Percentiles rank a stretch among this genome's conserved stretches.
These are phyloP conservation scores for Sialia sialis DNA, from an alignment of 2,113 vertebrate genomes.

Conservation along the genomic window DNA sequence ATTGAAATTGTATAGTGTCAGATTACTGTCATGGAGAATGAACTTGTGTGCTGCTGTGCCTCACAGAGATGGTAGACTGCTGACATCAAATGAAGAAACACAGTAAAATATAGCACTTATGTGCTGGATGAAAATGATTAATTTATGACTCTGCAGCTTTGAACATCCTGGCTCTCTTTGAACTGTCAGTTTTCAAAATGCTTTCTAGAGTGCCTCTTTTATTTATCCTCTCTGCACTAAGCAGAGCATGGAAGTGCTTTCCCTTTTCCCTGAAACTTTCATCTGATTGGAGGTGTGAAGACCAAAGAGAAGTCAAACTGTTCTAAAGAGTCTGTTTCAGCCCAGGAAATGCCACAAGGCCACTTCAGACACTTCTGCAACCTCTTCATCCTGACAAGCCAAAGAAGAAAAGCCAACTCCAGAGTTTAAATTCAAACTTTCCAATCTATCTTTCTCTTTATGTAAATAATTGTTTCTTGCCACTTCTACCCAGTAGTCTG, in stretches of 20 bases:
- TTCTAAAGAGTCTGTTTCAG: background rate
- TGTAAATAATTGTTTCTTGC: background rate
- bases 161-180: background rate
- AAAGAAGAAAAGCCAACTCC: background rate
- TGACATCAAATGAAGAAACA: background rate
- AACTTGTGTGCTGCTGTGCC: background rate
- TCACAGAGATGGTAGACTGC: background rate
- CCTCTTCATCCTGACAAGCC: background rate
- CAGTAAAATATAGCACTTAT: background rate
- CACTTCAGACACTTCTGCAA: background rate
- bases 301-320: background rate
- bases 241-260: background rate
- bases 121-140: background rate
- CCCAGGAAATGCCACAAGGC: background rate
- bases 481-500: background rate
- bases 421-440: background rate
- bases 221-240: background rate
- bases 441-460: background rate
- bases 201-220: background rate
- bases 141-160: conserved; percentile 14
- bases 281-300: background rate
- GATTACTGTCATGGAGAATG: background rate
- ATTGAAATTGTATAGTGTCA: background rate
- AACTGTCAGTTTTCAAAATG: conserved; percentile 9
- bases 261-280: background rate